Evolutionary conservation across 2,113 vertebrate genomes (phyloP), one percentile per base, ranked within the genome.

Genomic region (Merops nubicus): DNA sequence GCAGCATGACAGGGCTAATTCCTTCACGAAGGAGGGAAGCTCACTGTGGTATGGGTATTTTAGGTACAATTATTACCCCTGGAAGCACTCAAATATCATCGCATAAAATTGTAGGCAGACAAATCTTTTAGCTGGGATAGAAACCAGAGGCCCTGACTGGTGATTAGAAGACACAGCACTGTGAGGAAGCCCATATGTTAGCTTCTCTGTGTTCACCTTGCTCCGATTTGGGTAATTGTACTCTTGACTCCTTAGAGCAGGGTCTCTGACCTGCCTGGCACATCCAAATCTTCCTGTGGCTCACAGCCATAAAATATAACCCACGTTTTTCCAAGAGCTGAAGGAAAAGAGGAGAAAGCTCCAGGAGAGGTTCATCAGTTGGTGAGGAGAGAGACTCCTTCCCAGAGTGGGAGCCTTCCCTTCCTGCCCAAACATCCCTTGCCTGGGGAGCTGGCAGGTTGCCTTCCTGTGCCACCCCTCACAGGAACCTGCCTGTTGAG

Each of bases 141-240:
- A 96, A 96, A 96, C 51, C 59, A 81, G 91, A 95, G 83, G 76
- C 88, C 80, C 88, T 92, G 73, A 63, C 56, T 72, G 43, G 64
- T 93, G 94, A 92, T 91, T 94, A 77, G 86, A 91, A 94, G 68
- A 89, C 48, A 31, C 20, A 92, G 69, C 3, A 0, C 91, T 93
- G 72, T 92, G 68, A 91, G 94, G 87, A 87, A 94, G 68, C 51
- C 85, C 88, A 56, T 88, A 93, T 78, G 88, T 84, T 93, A 92
- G 83, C 65, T 92, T 95, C 85, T 83, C 60, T 51, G n/a, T 45
- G 19, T 68, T 96, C 76, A 90, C 91, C 76, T 91, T 57, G 48
- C 88, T 94, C 56, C 91, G 86, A 67, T 94, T 95, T 94, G 91
- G 90, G 20, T 81, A 89, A 92, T 94, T 89, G 64, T 8, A 5